These are phyloP conservation scores for Oreohelix idahoensis DNA, from an alignment of 1,140 invertebrate genomes.

Conservation along the genomic window DNA sequence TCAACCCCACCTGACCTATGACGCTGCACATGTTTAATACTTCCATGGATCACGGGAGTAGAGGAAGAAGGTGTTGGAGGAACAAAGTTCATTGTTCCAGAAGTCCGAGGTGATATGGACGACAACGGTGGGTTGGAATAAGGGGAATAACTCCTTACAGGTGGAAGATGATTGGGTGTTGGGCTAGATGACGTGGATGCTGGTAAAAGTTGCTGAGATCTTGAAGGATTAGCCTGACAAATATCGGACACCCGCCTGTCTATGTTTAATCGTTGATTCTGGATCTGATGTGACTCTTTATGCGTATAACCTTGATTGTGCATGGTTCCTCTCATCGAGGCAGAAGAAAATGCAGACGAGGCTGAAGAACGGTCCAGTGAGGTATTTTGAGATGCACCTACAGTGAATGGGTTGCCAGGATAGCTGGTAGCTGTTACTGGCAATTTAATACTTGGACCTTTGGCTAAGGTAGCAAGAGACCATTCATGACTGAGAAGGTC, in stretches of 20 bases:
- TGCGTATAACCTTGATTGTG: not conserved
- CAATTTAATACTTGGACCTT: slow-evolving; percentile 19
- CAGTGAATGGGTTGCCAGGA: not conserved
- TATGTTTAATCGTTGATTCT: not conserved
- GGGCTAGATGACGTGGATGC: not conserved
- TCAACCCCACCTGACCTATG: not conserved
- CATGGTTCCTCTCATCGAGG: not conserved
- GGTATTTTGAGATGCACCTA: not conserved
- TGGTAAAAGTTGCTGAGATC: not conserved
- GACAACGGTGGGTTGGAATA: not conserved
- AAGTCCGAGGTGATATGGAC: not conserved
- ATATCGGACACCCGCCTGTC: not conserved
- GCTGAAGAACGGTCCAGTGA: not conserved
- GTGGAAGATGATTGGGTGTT: not conserved
- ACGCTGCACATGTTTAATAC: not conserved
- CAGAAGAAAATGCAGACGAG: not conserved
- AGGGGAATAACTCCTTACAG: not conserved
- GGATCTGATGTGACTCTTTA: not conserved
- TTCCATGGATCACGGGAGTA: not conserved
- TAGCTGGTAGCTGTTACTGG: not conserved
- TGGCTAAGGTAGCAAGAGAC: slow-evolving; percentile 29
- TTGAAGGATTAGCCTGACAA: not conserved
- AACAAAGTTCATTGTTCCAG: not conserved
- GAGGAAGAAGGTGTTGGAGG: not conserved
- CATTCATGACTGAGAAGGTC: slow-evolving; percentile 33